Conservation (phyloP, 2,888 invertebrate species). For the Polyommatus iphigenia region DNA sequence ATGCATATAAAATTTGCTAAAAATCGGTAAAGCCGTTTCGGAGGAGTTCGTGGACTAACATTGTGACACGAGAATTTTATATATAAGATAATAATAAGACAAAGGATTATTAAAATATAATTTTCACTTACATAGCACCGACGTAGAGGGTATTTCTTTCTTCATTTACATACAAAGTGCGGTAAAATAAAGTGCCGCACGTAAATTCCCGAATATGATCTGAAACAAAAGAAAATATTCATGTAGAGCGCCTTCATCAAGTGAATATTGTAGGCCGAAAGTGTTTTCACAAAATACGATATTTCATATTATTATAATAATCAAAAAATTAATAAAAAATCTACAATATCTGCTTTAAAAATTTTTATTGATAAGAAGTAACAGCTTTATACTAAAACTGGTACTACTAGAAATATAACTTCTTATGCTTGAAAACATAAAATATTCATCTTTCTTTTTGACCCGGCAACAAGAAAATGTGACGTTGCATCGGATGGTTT, state of each 20-base stretch:
- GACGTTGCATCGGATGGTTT: too few relatives aligned
- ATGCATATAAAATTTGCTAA: too few relatives aligned
- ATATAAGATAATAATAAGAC: too few relatives aligned
- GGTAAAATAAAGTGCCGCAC: constrained; percentile 82
- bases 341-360: not conserved
- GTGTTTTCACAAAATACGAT: constrained; percentile 12
- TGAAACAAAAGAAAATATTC: constrained; percentile 62
- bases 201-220: constrained; percentile 82
- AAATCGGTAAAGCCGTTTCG: too few relatives aligned
- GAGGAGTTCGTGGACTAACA: too few relatives aligned
- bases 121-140: constrained; percentile 82
- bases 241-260: not conserved
- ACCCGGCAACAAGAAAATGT: too few relatives aligned
- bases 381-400: too few relatives aligned
- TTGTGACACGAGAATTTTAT: too few relatives aligned
- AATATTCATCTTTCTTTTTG: too few relatives aligned
- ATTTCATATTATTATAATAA: not conserved
- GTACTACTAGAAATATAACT: too few relatives aligned
- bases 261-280: constrained; percentile 17
- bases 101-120: constrained; percentile 17
- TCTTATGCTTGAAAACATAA: too few relatives aligned
- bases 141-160: constrained; percentile 81
- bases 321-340: not conserved
- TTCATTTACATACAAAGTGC: constrained; percentile 81
- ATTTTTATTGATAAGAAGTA: too few relatives aligned